A percentile compares a stretch with the other conserved stretches of the same genome.
Conservation (phyloP, 2,797 vertebrate species). For the Linurgus olivaceus region DNA sequence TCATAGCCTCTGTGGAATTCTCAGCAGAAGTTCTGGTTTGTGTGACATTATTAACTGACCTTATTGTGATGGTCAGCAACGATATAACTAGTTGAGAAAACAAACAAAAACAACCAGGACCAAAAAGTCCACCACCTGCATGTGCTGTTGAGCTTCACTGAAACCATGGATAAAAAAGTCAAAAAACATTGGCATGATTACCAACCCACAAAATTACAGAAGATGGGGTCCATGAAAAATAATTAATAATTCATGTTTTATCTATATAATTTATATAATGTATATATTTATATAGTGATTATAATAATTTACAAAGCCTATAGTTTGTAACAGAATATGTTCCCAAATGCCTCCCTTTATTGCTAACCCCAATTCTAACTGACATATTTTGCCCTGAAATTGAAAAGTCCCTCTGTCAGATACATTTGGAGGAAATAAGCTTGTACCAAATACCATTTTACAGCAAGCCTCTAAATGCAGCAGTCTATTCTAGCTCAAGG, state of each 20-base stretch:
- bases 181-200: neutral
- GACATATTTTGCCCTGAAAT: neutral
- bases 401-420: neutral
- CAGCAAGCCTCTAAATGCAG: neutral
- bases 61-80: neutral
- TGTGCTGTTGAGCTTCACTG: neutral
- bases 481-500: neutral
- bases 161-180: neutral
- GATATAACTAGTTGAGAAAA: neutral
- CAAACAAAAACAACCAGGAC: neutral
- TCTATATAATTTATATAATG: neutral
- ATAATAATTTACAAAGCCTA: neutral
- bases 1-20: neutral
- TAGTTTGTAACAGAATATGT: neutral
- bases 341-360: neutral
- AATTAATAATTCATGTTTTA: neutral
- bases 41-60: neutral
- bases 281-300: neutral
- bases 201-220: neutral
- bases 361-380: neutral
- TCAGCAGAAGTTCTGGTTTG: neutral
- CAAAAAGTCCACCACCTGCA: neutral
- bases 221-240: rapidly evolving
- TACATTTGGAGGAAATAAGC: neutral
- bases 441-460: neutral